Evolutionary conservation across 2,113 vertebrate species (phyloP).

Genomic region (Myotis brandtii): DNA sequence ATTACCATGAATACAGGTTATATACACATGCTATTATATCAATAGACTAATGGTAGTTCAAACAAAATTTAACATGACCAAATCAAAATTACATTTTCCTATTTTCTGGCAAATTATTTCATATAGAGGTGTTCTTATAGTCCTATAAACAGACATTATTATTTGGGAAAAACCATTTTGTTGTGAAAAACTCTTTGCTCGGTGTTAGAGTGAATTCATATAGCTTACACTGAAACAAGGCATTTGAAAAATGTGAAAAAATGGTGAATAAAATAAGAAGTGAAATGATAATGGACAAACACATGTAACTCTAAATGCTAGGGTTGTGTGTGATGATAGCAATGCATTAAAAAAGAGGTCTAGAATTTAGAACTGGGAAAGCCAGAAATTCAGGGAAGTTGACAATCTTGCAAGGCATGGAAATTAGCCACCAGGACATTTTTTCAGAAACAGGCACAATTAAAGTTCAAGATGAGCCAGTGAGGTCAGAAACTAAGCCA

Average conservation of each 20-base stretch:
- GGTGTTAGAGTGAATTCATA: background rate
- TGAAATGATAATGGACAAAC: background rate
- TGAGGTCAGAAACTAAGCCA: constrained; percentile 50
- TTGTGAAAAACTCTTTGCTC: constrained; percentile 35
- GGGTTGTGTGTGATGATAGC: background rate
- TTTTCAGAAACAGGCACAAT: constrained; percentile 39
- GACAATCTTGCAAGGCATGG: background rate
- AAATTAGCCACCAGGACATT: background rate
- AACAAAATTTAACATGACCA: constrained; percentile 33
- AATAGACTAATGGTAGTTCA: background rate
- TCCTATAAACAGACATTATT: background rate
- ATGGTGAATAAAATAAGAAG: constrained; percentile 33
- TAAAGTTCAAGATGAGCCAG: constrained; percentile 45
- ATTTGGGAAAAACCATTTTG: constrained; percentile 19
- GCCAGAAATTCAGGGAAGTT: background rate
- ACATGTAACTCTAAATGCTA: background rate
- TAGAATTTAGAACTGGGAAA: constrained; percentile 31
- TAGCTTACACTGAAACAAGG: constrained; percentile 2
- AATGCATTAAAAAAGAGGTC: background rate
- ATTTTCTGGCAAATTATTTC: background rate
- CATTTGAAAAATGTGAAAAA: background rate
- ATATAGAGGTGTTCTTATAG: background rate
- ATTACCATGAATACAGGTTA: background rate
- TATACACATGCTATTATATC: background rate
- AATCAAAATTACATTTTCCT: constrained; percentile 29